These are phyloP conservation scores for Lysiphlebus fabarum DNA, from an alignment of 1,140 invertebrate species.

Conservation along the genomic window DNA sequence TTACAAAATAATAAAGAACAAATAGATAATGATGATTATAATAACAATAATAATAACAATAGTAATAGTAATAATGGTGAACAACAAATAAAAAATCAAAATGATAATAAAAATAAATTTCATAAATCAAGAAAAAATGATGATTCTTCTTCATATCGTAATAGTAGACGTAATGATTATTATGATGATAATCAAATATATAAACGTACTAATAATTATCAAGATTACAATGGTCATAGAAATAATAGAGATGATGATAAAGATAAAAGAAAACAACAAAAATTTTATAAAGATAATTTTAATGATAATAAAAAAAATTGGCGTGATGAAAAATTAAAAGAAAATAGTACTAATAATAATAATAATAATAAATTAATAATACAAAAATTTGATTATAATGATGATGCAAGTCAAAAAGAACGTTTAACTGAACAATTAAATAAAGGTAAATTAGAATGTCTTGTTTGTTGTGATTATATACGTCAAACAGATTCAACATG, in stretches of 20 bases:
- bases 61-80: too few relatives aligned
- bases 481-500: slow-evolving; percentile 77
- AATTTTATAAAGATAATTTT: slow-evolving; percentile 28
- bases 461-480: slow-evolving; percentile 88
- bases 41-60: too few relatives aligned
- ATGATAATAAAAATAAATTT: too few relatives aligned
- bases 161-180: background rate
- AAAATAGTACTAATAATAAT: too few relatives aligned
- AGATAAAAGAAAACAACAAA: slow-evolving; percentile 31
- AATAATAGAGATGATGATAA: slow-evolving; percentile 31
- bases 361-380: slow-evolving; percentile 28
- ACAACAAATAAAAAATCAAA: too few relatives aligned
- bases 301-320: slow-evolving; percentile 40
- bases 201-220: slow-evolving; percentile 22
- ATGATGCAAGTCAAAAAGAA: slow-evolving; percentile 70
- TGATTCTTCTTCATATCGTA: background rate
- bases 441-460: slow-evolving; percentile 77
- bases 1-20: background rate
- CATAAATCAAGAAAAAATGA: too few relatives aligned
- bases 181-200: background rate
- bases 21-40: too few relatives aligned
- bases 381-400: slow-evolving; percentile 41
- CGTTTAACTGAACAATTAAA: slow-evolving; percentile 77
- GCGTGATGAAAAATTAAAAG: slow-evolving; percentile 32
- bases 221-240: slow-evolving; percentile 18